Evolutionary conservation across 2,797 vertebrate species (phyloP), one percentile per base, ranked within the genome.

Genomic region (Oryzias sinensis): DNA sequence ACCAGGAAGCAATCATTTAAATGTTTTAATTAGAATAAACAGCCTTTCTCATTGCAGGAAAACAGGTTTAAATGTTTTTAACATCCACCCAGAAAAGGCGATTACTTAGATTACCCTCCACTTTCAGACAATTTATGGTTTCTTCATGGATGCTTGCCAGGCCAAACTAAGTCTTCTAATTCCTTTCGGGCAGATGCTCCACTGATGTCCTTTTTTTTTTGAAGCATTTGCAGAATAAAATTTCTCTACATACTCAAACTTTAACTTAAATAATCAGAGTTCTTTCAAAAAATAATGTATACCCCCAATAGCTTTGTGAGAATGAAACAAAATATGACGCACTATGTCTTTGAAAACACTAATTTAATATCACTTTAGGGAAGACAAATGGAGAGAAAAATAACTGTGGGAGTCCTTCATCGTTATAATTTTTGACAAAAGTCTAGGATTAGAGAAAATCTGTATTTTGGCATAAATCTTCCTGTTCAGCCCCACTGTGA

Each of bases 391-490:
- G 4, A 17, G 17, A 18, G 17, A 1, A 5, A 45, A 14, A 59
- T 45, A 64, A 41, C 24, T 48, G 47, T 18, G 22, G 59, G 48
- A 73, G 40, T 78, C 69, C 62, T 45, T 76, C 75, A 68, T 82
- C 77, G 77, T 81, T 54, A 50, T 46, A 37, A 13, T 59, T 71
- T 75, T 77, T 68, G 73, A 84, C 64, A 71, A 77, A 65, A 53
- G 54, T 63, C 50, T 15, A 4, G 44, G 63, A 81, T 82, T 71
- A 70, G 71, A 68, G 65, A 65, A 57, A 60, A 29, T 46, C 51
- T 65, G 68, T 72, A 54, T 64, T 67, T 65, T 68, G 54, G 62
- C 71, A 63, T 77, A 85, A 85, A 85, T 77, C 70, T 78, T 77
- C 70, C 58, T 18, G 59, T 79, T 70, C 3, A 65, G 68, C 74